Conservation (phyloP, 2,113 vertebrate genomes). For the Lophochroa leadbeateri region DNA sequence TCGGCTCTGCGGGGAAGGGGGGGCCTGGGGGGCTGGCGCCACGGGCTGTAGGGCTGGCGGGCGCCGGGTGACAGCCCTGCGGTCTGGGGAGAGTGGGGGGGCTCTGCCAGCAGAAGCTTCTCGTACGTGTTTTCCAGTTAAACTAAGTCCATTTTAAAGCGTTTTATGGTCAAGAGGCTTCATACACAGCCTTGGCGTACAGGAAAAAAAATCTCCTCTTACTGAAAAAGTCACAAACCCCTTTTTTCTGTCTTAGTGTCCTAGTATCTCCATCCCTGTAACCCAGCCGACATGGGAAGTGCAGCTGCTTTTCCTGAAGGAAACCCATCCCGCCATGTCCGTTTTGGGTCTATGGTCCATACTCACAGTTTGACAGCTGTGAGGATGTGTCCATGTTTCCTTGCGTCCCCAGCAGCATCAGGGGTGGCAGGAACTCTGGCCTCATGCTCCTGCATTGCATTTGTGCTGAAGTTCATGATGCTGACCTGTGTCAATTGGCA, state of each 20-base stretch:
- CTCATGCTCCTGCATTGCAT: rapidly evolving
- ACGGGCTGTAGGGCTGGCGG: rapidly evolving
- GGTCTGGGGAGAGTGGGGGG: too few species aligned
- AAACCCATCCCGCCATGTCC: rapidly evolving
- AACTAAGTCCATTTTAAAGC: rapidly evolving
- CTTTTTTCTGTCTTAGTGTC: background rate
- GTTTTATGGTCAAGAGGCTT: rapidly evolving
- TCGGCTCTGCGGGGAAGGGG: rapidly evolving
- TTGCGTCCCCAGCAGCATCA: rapidly evolving
- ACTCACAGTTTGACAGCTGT: rapidly evolving
- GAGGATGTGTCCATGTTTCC: rapidly evolving
- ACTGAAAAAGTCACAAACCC: rapidly evolving
- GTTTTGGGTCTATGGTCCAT: rapidly evolving
- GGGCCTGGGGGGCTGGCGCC: too few species aligned
- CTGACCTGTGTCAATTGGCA: rapidly evolving
- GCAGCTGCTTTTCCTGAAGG: background rate
- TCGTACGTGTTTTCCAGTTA: background rate
- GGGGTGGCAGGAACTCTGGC: too few species aligned
- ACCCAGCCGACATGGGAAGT: background rate
- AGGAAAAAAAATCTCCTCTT: background rate
- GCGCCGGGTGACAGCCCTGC: too few species aligned
- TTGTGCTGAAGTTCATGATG: rapidly evolving
- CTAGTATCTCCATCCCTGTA: rapidly evolving
- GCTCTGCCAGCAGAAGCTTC: too few species aligned
- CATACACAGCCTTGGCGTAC: background rate